Evolutionary conservation across 2,113 vertebrate genomes (phyloP), one percentile per base, ranked within the genome.

Genomic region (Petroica traversi): DNA sequence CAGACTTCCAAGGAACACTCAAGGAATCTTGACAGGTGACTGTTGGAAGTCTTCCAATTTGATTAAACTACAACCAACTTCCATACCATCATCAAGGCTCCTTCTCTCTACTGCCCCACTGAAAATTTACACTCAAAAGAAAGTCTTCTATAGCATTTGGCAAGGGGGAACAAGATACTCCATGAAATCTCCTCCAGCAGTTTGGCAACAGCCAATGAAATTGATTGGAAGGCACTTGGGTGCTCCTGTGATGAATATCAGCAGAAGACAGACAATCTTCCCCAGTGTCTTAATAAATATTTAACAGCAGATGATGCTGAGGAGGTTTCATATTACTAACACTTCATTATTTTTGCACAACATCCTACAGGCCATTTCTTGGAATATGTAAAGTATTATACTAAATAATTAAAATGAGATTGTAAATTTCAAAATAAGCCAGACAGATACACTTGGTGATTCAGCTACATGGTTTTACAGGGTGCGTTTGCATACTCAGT

Each of bases 381-480:
- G 62, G 61, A 89, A 92, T 76, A 95, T 69, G 52, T 77, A 58
- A 95, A 96, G 43, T 77, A 68, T 58, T 93, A 79, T 51, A 51
- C 45, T 85, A 91, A 95, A 95, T 94, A 92, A 96, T 96, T 96
- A 81, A 96, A 96, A 92, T 51, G 46, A 90, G 72, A 91, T 28
- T 59, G 54, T 75, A 76, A 46, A 94, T 93, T 86, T 77, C 52
- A 96, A 90, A 93, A 88, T 84, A 96, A 85, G 43, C 58, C 55
- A 95, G 82, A 82, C 77, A 93, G 84, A 89, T 89, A 89, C 5
- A 91, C 31, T 89, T 81, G 55, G 67, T 94, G 63, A 94, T 91
- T 95, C 89, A 95, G 90, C 90, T 64, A 67, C 45, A 40, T 34
- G 49, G 91, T 91, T 95, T 91, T 75, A 94, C 58, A 86, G 71